These are phyloP conservation scores for Amblyjoppa proteus DNA, from an alignment of 2,888 invertebrate genomes.

Conservation along the genomic window DNA sequence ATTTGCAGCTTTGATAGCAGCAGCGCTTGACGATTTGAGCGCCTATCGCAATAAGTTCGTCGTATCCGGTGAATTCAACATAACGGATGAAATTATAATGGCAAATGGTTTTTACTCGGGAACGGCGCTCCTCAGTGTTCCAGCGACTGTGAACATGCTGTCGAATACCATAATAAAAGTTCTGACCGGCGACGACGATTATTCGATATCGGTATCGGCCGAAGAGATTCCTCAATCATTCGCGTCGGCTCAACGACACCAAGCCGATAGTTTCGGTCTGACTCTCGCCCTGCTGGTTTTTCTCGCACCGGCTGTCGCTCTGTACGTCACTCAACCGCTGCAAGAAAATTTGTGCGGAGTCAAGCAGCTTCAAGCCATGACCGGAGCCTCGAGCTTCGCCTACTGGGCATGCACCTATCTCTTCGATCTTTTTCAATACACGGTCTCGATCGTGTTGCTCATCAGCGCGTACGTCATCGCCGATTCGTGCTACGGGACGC, in stretches of 20 bases:
- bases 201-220: conserved; percentile 75
- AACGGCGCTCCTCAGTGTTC: conserved; percentile 86
- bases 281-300: conserved; percentile 71
- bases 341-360: conserved; percentile 88
- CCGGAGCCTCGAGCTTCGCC: conserved; percentile 87
- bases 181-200: conserved; percentile 72
- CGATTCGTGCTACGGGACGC: conserved; percentile 75
- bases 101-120: conserved; percentile 86
- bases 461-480: conserved; percentile 73
- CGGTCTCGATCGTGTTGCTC: conserved; percentile 72
- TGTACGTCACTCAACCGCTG: conserved; percentile 88
- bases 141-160: conserved; percentile 86
- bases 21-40: conserved; percentile 80
- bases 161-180: conserved; percentile 84
- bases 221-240: conserved; percentile 77
- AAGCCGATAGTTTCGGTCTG: conserved; percentile 69
- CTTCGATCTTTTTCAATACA: conserved; percentile 86
- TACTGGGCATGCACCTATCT: conserved; percentile 89
- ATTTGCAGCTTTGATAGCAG: conserved; percentile 84
- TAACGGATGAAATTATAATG: conserved; percentile 58
- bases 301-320: conserved; percentile 83
- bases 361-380: conserved; percentile 89
- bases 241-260: conserved; percentile 43
- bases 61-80: conserved; percentile 85
- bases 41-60: conserved; percentile 86